Evolutionary conservation across 2,113 vertebrate genomes (phyloP), one percentile per base, ranked within the genome.

Genomic region (Jacana jacana): DNA sequence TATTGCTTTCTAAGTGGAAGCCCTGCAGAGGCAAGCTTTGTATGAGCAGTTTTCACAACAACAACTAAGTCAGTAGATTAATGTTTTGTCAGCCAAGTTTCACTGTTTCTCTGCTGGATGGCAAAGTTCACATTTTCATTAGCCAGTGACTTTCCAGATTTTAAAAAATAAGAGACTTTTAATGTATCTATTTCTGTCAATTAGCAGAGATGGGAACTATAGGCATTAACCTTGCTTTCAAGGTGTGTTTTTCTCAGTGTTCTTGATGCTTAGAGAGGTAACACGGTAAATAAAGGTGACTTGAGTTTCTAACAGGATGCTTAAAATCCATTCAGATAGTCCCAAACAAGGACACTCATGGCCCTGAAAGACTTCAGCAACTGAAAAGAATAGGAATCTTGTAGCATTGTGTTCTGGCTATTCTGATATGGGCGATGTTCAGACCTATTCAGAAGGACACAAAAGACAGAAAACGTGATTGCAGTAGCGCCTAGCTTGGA

Each of bases 391-490:
- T 20, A 81, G 77, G 48, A 81, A 79, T 35, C 78, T 94, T 88
- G 93, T 86, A 24, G 60, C 76, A 92, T 93, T 96, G 88, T 94
- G 44, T 76, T 78, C 77, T 87, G 75, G 22, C 75, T 80, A 11
- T 83, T 92, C 71, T 83, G 63, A 48, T 66, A 51, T 18, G 55
- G 71, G 27, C 63, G 78, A 31, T 57, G 61, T 75, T 95, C 86
- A 96, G 89, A 78, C 51, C 77, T 91, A 93, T 93, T 96, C 95
- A 90, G 6, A 33, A 69, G 65, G 77, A 81, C n/a, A 92, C 88
- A 95, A 96, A 96, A 81, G 93, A n/a, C 69, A 75, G 39, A 91
- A 88, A 96, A 83, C 12, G 55, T 93, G 88, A 94, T 78, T 96
- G 89, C 51, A 89, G 14, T 17, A 92, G 61, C 27, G 71, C 16